Base-by-base conservation (phyloP, 2,888 invertebrate genomes). In the Sarcophaga caerulescens region DNA sequence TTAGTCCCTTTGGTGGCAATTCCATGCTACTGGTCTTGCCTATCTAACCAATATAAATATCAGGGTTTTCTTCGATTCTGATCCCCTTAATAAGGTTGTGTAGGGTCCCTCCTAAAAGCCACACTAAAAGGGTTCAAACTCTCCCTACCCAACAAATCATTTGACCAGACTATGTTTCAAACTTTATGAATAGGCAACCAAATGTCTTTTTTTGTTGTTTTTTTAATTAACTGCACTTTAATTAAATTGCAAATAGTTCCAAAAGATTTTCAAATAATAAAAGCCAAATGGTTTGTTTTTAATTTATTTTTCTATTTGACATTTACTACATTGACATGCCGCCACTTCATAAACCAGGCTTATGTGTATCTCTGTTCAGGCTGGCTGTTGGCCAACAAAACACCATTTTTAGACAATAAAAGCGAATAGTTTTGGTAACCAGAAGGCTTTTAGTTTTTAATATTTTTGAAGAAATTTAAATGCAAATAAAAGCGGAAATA, bases 261-360 rank as follows among this genome's bases (percentile, higher is more conserved):
- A 62, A 66, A 59, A 60, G 8, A 57, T 2, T 10, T 70, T 19
- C 21, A 44, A 21, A 63, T 65, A 81, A 47, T 79, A 73, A 81
- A 84, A 82, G 71, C 77, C 59, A 80, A 82, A 70, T 73, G 23
- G 47, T 57, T 12, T 10, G 63, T 21, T 47, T 23, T 63, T 12
- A 17, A 57, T n/a, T 47, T 12, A 69, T 19, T 14, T 35, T 59
- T 59, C 4, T 10, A 60, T 89, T 89, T 90, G 90, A 91, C 91
- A 92, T 90, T 90, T 91, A 89, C 90, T 91, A 89, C 90, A 91
- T 89, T 90, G 92, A 92, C 91, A 90, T 89, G 88, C 77, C 66
- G 82, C 82, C 77, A 60, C 14, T 65, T n/a, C n/a, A 21, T 21
- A 21, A 57, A 17, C 45, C 59, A 47, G 71, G 71, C 57, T 89